Percentiles rank a stretch among this genome's conserved stretches.
phyloP scores from a whole-genome alignment of 2,797 vertebrate genomes.

The Galaxias olidus region DNA sequence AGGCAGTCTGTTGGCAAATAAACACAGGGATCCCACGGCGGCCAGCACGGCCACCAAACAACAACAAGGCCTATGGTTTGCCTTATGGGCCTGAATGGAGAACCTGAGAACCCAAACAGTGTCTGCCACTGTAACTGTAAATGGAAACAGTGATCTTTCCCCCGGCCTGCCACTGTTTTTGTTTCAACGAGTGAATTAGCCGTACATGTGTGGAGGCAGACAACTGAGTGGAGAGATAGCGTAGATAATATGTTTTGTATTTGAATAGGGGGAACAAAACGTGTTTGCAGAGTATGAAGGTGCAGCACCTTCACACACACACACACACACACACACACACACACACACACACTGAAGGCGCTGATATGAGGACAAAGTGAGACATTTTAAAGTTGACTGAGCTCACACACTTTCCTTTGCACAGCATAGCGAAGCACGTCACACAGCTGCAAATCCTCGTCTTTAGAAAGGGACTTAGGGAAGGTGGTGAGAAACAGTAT shows the following conservation, averaged over 20 bases:
- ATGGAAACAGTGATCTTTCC: conserved; percentile 55
- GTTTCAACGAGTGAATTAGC: too few species aligned
- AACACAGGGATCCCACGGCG: conserved; percentile 60
- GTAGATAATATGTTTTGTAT: too few species aligned
- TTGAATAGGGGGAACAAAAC: too few species aligned
- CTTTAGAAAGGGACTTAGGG: conserved; percentile 7
- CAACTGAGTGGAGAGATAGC: too few species aligned
- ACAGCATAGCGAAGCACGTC: too few species aligned
- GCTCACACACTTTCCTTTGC: conserved; percentile 32
- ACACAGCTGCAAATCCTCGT: too few species aligned
- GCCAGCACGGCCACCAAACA: conserved; percentile 41
- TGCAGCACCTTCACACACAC: too few species aligned
- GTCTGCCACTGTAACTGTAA: conserved; percentile 40
- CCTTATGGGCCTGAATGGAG: conserved; percentile 56
- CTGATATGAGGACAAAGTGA: too few species aligned
- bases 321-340: too few species aligned
- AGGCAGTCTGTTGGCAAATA: conserved; percentile 74
- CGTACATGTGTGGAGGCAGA: too few species aligned
- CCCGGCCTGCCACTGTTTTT: background rate
- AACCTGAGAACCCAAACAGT: conserved; percentile 15
- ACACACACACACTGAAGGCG: too few species aligned
- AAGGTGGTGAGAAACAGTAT: conserved; percentile 21
- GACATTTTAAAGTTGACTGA: background rate
- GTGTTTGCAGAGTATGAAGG: too few species aligned
- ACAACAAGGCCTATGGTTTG: conserved; percentile 35